These are phyloP conservation scores for Brachynemurus nebulosus DNA, from an alignment of 2,888 invertebrate species.

Conservation along the genomic window DNA sequence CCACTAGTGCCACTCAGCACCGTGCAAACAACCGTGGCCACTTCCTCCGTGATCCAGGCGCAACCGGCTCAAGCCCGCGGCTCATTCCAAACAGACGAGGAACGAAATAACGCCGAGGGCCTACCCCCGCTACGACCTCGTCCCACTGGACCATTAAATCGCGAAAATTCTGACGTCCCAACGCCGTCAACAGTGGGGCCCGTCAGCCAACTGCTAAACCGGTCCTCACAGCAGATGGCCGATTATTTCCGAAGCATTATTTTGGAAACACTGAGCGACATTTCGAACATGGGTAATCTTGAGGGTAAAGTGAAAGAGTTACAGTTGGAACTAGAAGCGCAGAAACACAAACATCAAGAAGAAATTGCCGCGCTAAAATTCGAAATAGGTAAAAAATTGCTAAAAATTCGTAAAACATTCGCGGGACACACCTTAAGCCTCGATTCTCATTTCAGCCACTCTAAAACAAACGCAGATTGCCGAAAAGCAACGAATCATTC, in stretches of 20 bases:
- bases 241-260: conserved; percentile 57
- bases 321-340: conserved; percentile 53
- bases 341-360: conserved; percentile 56
- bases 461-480: conserved; percentile 43
- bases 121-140: conserved; percentile 32
- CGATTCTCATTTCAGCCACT: conserved; percentile 3
- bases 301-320: conserved; percentile 46
- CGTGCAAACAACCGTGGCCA: not conserved
- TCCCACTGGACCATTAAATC: conserved; percentile 33
- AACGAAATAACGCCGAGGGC: conserved; percentile 3
- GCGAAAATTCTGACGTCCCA: conserved; percentile 21
- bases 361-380: conserved; percentile 56
- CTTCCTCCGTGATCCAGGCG: not conserved
- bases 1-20: not conserved
- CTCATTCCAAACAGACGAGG: conserved; percentile 2
- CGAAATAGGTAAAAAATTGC: conserved; percentile 27
- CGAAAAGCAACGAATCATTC: conserved; percentile 49
- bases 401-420: not conserved
- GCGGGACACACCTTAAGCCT: not conserved
- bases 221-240: conserved; percentile 46
- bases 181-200: conserved; percentile 41
- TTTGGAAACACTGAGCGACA: conserved; percentile 49
- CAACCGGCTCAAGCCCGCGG: no score
- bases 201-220: conserved; percentile 39
- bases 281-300: conserved; percentile 38